phyloP scores from a whole-genome alignment of 2,113 vertebrate genomes.

The Callaeas wilsoni region DNA sequence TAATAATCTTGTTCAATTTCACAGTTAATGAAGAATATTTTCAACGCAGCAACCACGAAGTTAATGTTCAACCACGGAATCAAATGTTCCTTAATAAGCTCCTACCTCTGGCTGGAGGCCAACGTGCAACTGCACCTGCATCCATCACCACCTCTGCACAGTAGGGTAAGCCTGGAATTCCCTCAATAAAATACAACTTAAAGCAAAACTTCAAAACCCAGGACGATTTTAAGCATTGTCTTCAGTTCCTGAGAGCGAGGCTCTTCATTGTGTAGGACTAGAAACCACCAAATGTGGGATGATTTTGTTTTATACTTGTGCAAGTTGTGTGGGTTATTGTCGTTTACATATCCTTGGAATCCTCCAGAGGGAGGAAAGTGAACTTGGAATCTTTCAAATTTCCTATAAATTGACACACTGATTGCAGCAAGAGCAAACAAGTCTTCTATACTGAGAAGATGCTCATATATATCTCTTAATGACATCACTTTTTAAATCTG shows the following conservation, averaged over 20 bases:
- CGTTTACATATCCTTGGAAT: neutral
- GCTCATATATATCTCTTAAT: no score
- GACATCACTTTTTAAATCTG: neutral
- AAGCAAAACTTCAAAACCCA: neutral
- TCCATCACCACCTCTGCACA: neutral
- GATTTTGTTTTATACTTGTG: neutral
- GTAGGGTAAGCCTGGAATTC: neutral
- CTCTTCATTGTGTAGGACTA: neutral
- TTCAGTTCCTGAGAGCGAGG: neutral
- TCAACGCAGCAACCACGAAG: neutral
- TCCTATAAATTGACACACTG: neutral
- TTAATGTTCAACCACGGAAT: neutral
- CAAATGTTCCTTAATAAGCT: neutral
- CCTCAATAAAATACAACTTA: neutral
- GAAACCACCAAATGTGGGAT: neutral
- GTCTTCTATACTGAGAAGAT: neutral
- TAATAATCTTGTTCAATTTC: neutral
- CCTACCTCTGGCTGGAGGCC: neutral
- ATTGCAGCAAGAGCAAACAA: neutral
- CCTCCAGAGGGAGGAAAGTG: neutral
- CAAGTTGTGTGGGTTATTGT: no score
- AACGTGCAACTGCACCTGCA: neutral
- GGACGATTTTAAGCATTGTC: neutral
- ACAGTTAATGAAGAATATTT: neutral
- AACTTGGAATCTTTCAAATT: neutral